A percentile compares a stretch with the other conserved stretches of the same genome.
These are phyloP conservation scores for Amiota minor DNA, from an alignment of 2,888 invertebrate genomes.

Conservation along the genomic window DNA sequence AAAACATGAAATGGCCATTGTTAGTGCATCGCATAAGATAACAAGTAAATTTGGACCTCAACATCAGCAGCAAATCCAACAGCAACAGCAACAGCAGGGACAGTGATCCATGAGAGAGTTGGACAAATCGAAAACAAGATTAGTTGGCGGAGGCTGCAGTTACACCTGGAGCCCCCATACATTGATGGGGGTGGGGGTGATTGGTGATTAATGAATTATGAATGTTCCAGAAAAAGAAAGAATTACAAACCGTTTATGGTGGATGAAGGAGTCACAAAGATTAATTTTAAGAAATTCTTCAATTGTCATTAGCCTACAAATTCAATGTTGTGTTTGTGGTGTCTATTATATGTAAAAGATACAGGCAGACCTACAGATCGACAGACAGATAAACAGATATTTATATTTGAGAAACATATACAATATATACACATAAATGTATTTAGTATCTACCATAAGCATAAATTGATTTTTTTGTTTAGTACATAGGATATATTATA, in stretches of 20 bases:
- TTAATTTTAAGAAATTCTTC: not conserved
- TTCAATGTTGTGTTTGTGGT: slow-evolving; percentile 40
- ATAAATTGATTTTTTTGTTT: slow-evolving; percentile 36
- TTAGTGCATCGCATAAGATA: slow-evolving; percentile 74
- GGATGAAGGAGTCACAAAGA: not conserved
- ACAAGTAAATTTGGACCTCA: slow-evolving; percentile 73
- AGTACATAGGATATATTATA: slow-evolving; percentile 31
- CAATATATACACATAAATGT: slow-evolving; percentile 30
- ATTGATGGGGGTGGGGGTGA: too few relatives aligned
- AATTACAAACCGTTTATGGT: not conserved
- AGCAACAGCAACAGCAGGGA: slow-evolving; percentile 40
- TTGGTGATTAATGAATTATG: too few relatives aligned
- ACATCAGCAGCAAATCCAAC: slow-evolving; percentile 41
- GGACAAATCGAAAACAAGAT: not conserved
- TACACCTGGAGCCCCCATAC: too few relatives aligned
- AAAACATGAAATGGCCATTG: slow-evolving; percentile 74
- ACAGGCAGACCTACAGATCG: slow-evolving; percentile 39
- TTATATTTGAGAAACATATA: slow-evolving; percentile 18
- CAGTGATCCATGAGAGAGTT: not conserved
- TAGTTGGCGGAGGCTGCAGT: slow-evolving; percentile 3
- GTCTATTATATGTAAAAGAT: slow-evolving; percentile 53
- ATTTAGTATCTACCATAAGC: slow-evolving; percentile 31
- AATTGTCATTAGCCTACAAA: slow-evolving; percentile 32
- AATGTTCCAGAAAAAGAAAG: not conserved
- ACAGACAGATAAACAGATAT: slow-evolving; percentile 29